Percentiles rank a stretch among this genome's conserved stretches.
Evolutionary conservation across 2,797 vertebrate genomes (phyloP).

Genomic region (Anomalospiza imberbis): DNA sequence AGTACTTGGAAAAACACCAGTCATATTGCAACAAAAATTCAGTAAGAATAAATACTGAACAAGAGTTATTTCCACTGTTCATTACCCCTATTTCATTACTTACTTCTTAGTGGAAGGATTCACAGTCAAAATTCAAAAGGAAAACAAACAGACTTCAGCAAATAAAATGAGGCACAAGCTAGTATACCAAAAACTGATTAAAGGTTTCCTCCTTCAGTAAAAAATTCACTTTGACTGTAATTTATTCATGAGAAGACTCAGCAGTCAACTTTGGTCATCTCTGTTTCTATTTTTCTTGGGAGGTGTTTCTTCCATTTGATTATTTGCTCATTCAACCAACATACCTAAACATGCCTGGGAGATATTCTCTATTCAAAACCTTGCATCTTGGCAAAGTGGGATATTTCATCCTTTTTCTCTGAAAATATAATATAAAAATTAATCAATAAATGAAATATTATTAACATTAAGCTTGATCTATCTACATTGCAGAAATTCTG

Average conservation of each 20-base stretch:
- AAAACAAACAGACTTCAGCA: background rate
- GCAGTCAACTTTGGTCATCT: background rate
- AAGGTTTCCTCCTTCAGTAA: background rate
- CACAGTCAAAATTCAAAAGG: background rate
- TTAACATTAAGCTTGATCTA: background rate
- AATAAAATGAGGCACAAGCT: background rate
- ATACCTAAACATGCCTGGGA: background rate
- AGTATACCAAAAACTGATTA: conserved; percentile 1
- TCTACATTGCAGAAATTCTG: background rate
- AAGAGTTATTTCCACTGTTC: background rate
- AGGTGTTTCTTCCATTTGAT: background rate
- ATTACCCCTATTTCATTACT: background rate
- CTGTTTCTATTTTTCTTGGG: background rate
- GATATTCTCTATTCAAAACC: background rate
- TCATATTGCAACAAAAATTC: background rate
- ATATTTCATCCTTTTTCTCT: background rate
- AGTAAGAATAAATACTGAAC: background rate
- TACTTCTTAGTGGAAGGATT: background rate
- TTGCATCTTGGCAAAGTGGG: background rate
- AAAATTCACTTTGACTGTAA: conserved; percentile 12
- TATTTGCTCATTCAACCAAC: conserved; percentile 7
- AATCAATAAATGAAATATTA: background rate
- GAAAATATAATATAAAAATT: background rate
- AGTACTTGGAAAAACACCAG: background rate
- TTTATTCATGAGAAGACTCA: conserved; percentile 32